Evolutionary conservation across 2,797 vertebrate species (phyloP), one percentile per base, ranked within the genome.

Genomic region (Anas flavirostris): DNA sequence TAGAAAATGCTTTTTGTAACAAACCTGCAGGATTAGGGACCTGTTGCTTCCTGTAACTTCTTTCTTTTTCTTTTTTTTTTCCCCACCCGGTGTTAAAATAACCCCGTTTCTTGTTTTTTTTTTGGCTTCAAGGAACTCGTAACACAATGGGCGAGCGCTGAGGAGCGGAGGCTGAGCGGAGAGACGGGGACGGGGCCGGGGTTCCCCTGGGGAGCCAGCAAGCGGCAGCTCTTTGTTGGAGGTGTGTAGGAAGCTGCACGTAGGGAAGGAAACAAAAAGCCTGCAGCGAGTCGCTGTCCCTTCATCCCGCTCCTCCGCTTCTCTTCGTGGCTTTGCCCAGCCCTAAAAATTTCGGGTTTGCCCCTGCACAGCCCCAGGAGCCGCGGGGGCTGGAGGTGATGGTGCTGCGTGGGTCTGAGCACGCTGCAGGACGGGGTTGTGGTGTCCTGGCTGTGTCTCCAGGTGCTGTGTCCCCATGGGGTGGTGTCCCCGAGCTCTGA

Each of bases 391-490:
- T 8, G 64, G 48, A 33, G 50, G 25, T 5, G 25, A 16, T 8
- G 48, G 4, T 25, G 48, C 48, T 25, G 21, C 12, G 22, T 48
- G 46, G 22, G 46, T 23, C 46, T 1, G 11, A 48, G 46, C 7
- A 1, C 16, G 58, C 50, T 43, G 66, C 1, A 1, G 25, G 70
- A 13, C 5, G 0, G 5, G 31, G 21, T 29, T 3, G 50, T 6
- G 50, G 25, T 26, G 50, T 52, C 50, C 50, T 9, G 12, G 25
- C 26, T 52, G 26, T 15, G 7, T 50, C 23, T 50, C 12, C 37
- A 26, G 41, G 25, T 31, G 16, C 15, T 5, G 19, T 29, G 25
- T 22, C 64, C 52, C 2, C 35, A 31, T 23, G 14, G 41, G 10
- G 44, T 2, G 21, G 44, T 25, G 48, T 48, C 48, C 48, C 48